Evolutionary conservation across 2,113 vertebrate genomes (phyloP).

Genomic region (Anoplopoma fimbria): DNA sequence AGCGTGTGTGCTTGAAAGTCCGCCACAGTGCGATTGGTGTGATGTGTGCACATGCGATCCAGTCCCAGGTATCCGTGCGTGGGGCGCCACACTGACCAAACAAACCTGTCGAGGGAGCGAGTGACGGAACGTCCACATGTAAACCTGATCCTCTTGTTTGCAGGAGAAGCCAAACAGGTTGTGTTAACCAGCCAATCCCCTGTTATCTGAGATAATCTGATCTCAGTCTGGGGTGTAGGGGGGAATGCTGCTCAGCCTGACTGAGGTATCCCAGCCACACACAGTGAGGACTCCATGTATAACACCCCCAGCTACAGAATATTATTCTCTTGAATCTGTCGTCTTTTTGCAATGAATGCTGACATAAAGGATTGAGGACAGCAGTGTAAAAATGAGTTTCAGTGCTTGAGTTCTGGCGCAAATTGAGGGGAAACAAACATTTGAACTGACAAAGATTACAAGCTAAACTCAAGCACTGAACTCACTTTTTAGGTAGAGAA

Average conservation of each 20-base stretch:
- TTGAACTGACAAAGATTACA: conserved; percentile 25
- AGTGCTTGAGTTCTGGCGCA: conserved; percentile 31
- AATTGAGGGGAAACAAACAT: conserved; percentile 35
- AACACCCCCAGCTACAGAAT: conserved; percentile 22
- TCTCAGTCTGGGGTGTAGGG: conserved; percentile 31
- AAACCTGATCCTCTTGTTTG: conserved; percentile 74
- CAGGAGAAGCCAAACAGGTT: conserved; percentile 66
- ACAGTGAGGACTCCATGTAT: conserved; percentile 16
- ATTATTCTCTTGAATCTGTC: conserved; percentile 45
- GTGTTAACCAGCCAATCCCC: conserved; percentile 53
- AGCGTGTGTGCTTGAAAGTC: not conserved
- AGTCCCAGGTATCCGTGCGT: conserved; percentile 26
- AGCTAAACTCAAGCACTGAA: no score
- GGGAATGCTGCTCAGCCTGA: conserved; percentile 32
- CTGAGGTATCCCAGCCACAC: conserved; percentile 55
- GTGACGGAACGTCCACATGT: conserved; percentile 43
- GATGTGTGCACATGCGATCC: conserved; percentile 15
- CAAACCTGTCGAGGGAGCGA: conserved; percentile 55
- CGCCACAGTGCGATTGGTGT: not conserved
- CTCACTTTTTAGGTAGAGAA: not conserved
- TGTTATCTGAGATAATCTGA: conserved; percentile 74
- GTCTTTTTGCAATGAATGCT: conserved; percentile 39
- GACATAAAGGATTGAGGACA: conserved; percentile 25
- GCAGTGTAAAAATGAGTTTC: conserved; percentile 47
- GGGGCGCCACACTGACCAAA: conserved; percentile 66